Evolutionary conservation across 2,797 vertebrate genomes (phyloP).

Genomic region (Phoebastria nigripes): DNA sequence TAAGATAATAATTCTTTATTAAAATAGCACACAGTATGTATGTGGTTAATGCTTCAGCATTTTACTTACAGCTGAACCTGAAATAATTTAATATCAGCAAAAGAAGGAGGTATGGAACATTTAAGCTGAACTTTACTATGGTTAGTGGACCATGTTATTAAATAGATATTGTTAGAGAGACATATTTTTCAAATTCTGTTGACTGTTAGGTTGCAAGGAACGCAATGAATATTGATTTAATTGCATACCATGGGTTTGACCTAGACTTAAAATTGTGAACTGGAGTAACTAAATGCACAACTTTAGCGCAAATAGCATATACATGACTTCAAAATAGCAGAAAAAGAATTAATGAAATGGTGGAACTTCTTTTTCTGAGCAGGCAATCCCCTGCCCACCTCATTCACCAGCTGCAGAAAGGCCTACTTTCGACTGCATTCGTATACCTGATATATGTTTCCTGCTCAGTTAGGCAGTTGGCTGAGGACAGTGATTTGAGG

Average conservation of each 20-base stretch:
- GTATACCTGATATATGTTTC: background rate
- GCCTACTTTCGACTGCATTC: background rate
- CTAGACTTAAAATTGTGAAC: background rate
- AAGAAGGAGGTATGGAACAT: background rate
- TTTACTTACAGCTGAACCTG: background rate
- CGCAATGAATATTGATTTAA: background rate
- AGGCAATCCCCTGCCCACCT: background rate
- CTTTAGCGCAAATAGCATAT: background rate
- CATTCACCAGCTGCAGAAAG: background rate
- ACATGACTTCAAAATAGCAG: background rate
- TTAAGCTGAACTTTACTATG: constrained; percentile 36
- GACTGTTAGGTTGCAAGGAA: background rate
- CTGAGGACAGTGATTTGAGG: background rate
- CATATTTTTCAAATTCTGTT: background rate
- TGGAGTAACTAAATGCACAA: background rate
- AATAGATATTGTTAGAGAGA: constrained; percentile 4
- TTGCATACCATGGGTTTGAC: background rate
- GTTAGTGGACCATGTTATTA: constrained; percentile 38
- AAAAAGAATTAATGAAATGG: background rate
- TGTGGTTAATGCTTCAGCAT: background rate
- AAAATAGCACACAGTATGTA: background rate
- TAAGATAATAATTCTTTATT: background rate
- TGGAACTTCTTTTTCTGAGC: background rate
- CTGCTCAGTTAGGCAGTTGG: background rate
- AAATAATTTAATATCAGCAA: background rate